Evolutionary conservation across 2,113 vertebrate genomes (phyloP), one percentile per base, ranked within the genome.

Genomic region (Cervus canadensis): DNA sequence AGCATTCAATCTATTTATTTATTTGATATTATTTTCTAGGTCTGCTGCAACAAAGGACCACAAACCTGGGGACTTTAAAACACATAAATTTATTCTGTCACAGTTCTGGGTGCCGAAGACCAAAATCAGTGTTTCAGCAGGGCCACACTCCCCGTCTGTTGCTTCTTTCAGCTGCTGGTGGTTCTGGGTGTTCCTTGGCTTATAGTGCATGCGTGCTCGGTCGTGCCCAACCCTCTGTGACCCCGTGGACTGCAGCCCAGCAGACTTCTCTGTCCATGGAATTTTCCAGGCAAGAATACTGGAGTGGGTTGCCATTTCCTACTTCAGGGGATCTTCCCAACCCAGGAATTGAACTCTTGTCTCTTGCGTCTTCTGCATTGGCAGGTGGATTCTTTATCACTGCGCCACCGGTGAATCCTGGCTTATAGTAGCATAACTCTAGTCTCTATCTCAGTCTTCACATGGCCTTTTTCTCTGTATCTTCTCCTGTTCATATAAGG

Each of bases 371-470:
- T 36, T 36, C 64, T 71, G n/a, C 64, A 36, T 2, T 12, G 64
- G 19, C 64, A 36, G n/a, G 67, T 71, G 19, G 67, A 12, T 71
- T 23, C 19, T 40, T 71, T 23, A 71, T 40, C 67, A 23, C 19
- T 40, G n/a, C 0, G 0, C 67, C 67, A 23, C 9, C n/a, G 1
- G n/a, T 12, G n/a, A 40, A 71, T 71, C 67, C n/a, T 71, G 67
- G 67, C n/a, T 71, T 71, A 23, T 60, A 12, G 15, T 4, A 79
- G n/a, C 11, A 28, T 52, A 54, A 36, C 14, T 84, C 40, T 62
- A 19, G 5, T 59, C 19, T 89, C 81, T 56, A 2, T 21, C 16
- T 92, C 74, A 2, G 5, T 94, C 52, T 45, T 84, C 26, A 64
- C 28, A 45, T 16, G 40, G 17, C 15, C 17, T 15, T 60, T 30